These are phyloP conservation scores for Porites lobata DNA, from an alignment of 92 coral and sea anemone genomes.

Conservation along the genomic window DNA sequence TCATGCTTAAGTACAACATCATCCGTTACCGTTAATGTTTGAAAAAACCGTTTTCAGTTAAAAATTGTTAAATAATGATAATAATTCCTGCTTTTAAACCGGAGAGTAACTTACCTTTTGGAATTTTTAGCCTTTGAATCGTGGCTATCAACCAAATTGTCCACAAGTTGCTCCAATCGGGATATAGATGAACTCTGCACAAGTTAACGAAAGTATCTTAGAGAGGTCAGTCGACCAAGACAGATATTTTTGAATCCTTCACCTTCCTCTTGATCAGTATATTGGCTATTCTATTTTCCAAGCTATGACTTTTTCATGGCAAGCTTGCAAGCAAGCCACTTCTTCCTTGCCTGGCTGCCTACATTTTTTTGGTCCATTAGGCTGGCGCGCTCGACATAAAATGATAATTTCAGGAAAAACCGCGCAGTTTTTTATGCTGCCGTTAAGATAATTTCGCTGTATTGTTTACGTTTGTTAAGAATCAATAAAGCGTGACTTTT, in stretches of 20 bases:
- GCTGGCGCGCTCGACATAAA: background rate
- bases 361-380: background rate
- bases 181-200: background rate
- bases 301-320: background rate
- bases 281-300: background rate
- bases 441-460: conserved; percentile 20
- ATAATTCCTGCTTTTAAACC: background rate
- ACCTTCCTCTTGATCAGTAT: background rate
- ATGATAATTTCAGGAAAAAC: background rate
- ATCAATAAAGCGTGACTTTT: conserved; percentile 36
- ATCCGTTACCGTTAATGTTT: conserved; percentile 5
- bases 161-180: background rate
- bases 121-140: background rate
- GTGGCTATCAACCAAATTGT: background rate
- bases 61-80: background rate
- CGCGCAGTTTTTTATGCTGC: conserved; percentile 22
- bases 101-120: background rate
- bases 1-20: background rate
- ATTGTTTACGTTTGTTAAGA: conserved; percentile 24
- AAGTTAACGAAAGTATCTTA: background rate
- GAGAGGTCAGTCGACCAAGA: background rate
- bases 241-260: background rate
- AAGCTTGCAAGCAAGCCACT: conserved; percentile 29
- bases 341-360: background rate
- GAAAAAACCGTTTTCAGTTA: background rate